Evolutionary conservation across 30 jellyfish, hydroid and myxozoan genomes (phyloP), one percentile per base, ranked within the genome.

Genomic region (Hydractinia echinata): DNA sequence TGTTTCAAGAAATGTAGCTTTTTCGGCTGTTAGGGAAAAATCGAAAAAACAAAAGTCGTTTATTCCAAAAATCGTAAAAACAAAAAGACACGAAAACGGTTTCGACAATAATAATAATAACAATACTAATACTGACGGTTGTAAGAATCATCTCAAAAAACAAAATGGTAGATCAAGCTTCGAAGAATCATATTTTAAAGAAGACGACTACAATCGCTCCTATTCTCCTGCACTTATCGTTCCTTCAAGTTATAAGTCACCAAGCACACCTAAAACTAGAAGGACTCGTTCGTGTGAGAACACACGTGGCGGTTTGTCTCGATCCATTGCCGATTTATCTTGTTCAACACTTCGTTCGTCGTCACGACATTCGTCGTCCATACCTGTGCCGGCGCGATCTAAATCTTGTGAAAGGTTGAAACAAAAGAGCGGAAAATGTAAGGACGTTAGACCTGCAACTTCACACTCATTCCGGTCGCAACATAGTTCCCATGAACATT

Each of bases 311-410:
- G n/a, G 44, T 30, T 30, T 30, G 44, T 30, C 44, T 30, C 44
- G 44, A 30, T 30, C 44, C 44, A 30, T 30, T 30, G 44, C 44
- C 44, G 44, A 30, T 30, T 30, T 60, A 60, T 60, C 70, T 0
- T 60, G 18, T 16, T 6, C 62, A 30, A 19, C 81, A 19, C 51
- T 74, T 30, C 81, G 81, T 19, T 58, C 81, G 10, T 72, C 81
- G 16, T 72, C 81, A 72, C 9, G 81, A 72, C 4, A 58, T 44
- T 72, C 81, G 10, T 64, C 74, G 7, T 51, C 19, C 19, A 64
- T 64, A n/a, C 74, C 74, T 51, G 74, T 64, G 10, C 74, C 74
- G 10, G 10, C 5, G 7, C 74, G 74, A 44, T 64, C 74, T n/a
- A 64, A 64, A 13, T 64, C 74, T 13, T 64, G 9, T 6, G 74